Evolutionary conservation across 2,113 vertebrate genomes (phyloP).

Genomic region (Chinchilla lanigera): DNA sequence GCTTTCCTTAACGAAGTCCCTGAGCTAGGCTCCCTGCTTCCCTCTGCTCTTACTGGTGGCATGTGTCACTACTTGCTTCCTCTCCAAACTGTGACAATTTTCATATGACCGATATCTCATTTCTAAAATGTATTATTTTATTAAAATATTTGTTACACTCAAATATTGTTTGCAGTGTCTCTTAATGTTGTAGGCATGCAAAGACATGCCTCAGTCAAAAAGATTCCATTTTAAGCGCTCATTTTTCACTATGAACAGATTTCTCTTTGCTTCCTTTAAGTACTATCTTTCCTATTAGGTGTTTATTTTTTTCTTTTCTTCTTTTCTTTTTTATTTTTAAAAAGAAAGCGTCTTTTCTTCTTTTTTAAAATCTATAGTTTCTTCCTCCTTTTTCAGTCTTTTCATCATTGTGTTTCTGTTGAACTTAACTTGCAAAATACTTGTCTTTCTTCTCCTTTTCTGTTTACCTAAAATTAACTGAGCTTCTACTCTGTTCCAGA

Average conservation of each 20-base stretch:
- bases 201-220: neutral
- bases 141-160: neutral
- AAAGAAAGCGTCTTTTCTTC: neutral
- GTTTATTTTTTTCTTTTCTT: neutral
- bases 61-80: accelerated
- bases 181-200: neutral
- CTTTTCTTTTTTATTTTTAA: neutral
- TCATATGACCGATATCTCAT: neutral
- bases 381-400: neutral
- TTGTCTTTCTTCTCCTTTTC: neutral
- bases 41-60: accelerated
- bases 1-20: neutral
- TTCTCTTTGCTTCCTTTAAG: neutral
- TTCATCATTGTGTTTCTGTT: neutral
- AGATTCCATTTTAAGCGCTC: neutral
- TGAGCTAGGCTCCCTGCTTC: accelerated
- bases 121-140: neutral
- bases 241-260: neutral
- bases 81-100: neutral
- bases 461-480: neutral
- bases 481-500: neutral
- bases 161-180: neutral
- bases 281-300: neutral
- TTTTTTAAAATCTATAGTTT: neutral
- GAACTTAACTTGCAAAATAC: neutral